These are phyloP conservation scores for Schmidtea mediterranea DNA, from an alignment of 1,140 invertebrate genomes.

Conservation along the genomic window DNA sequence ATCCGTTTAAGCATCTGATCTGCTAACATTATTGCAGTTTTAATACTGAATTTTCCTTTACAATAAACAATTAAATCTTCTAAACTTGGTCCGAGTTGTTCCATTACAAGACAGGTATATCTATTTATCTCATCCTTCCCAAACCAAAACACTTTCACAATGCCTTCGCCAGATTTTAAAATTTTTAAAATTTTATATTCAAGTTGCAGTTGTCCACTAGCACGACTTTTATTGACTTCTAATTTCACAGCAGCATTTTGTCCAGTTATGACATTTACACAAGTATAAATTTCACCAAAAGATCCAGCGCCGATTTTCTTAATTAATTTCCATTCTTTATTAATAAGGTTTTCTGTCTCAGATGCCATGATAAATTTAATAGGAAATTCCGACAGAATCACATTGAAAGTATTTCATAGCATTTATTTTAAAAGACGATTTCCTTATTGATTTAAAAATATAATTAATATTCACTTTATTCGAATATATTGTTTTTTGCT, in stretches of 20 bases:
- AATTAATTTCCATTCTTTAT: constrained; percentile 64
- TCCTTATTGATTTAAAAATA: too few species aligned
- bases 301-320: constrained; percentile 91
- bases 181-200: constrained; percentile 29
- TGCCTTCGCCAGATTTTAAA: neutral
- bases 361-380: too few species aligned
- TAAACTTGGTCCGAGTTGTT: constrained; percentile 24
- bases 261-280: constrained; percentile 76
- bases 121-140: constrained; percentile 12
- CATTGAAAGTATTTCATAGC: too few species aligned
- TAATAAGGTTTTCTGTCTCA: constrained; percentile 1
- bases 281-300: constrained; percentile 92
- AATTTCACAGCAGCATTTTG: constrained; percentile 92
- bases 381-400: too few species aligned
- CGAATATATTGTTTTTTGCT: too few species aligned
- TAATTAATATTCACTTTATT: too few species aligned
- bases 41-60: constrained; percentile 24
- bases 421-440: too few species aligned
- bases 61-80: constrained; percentile 28
- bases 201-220: constrained; percentile 70
- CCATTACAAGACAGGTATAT: constrained; percentile 26
- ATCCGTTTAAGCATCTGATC: constrained; percentile 31
- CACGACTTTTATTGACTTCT: constrained; percentile 55
- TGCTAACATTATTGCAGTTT: constrained; percentile 26
- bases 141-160: constrained; percentile 2